Percentiles rank a stretch among this genome's conserved stretches.
phyloP scores from a whole-genome alignment of 1,140 invertebrate species.

The Pseudomyrmex sp. region DNA sequence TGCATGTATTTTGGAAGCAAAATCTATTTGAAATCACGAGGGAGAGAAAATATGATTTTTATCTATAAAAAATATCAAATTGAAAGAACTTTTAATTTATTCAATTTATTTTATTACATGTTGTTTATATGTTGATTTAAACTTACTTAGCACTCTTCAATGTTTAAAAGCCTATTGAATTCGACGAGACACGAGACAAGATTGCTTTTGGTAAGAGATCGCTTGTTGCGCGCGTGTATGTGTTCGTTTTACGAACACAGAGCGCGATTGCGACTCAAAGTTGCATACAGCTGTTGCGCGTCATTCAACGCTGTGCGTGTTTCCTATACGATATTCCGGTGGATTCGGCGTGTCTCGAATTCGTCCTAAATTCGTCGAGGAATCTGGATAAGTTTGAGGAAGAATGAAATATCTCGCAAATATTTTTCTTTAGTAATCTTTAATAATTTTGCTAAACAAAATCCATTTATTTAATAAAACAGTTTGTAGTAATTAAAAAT shows the following conservation, averaged over 20 bases:
- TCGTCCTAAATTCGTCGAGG: conserved; percentile 26
- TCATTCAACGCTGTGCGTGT: conserved; percentile 63
- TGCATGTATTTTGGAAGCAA: background rate
- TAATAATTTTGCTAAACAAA: no score
- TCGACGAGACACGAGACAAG: background rate
- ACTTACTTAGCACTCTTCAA: no score
- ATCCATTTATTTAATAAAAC: no score
- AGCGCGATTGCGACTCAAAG: conserved; percentile 29
- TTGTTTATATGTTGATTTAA: no score
- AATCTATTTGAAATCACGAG: no score
- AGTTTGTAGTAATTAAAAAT: no score
- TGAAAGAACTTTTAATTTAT: no score
- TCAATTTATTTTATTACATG: no score
- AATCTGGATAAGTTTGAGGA: no score
- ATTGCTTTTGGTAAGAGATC: background rate
- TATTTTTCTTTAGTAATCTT: no score
- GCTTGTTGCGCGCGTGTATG: background rate
- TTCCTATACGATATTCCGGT: background rate
- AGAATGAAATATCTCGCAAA: no score
- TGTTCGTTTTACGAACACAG: conserved; percentile 17
- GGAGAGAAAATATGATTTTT: background rate
- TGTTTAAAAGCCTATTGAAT: no score
- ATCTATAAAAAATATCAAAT: background rate
- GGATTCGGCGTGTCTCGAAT: conserved; percentile 22
- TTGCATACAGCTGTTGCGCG: conserved; percentile 73